Evolutionary conservation across 1,140 invertebrate genomes (phyloP), one percentile per base, ranked within the genome.

Genomic region (Apolygus lucorum): DNA sequence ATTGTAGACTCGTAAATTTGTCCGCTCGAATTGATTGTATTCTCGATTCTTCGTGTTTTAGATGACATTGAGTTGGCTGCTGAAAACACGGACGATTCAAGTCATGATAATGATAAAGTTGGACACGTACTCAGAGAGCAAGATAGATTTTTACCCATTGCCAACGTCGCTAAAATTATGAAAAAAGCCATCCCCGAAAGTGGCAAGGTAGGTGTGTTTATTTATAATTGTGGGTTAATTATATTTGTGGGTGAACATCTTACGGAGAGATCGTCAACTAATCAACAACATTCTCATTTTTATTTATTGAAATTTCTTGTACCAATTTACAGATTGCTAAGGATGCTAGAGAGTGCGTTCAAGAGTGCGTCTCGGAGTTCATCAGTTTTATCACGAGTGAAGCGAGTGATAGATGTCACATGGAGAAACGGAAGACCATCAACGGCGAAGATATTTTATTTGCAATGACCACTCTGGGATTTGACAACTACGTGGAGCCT

Each of bases 361-460:
- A 99, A 81, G 98, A 99, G 81, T 99, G 97, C 83, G 96, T 99
- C 42, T 98, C 95, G 0, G 98, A 99, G 78, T 99, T 99, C 78
- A 98, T 99, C 76, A 97, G 95, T 73, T 99, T 99, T 77, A 96
- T 99, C 63, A 99, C 97, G 0, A 97, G 94, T 76, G 97, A 99
- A 83, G 95, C 95, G 0, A 95, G 94, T 78, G 95, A 98, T 77
- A 82, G 95, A 26, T 98, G 95, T 81, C 91, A 96, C 74, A 89
- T 96, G 81, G 98, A 99, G 78, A 99, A 99, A 79, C 81, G 98
- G 28, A 99, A 99, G 83, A 99, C 98, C 1, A 99, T 99, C 25
- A 99, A 99, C 76, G 97, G 96, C 70, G 98, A 99, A 83, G 96
- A 98, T 82, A 92, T 99, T 70, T 80, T 98, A 11, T 98, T 93